Evolutionary conservation across 2,888 invertebrate genomes (phyloP), one percentile per base, ranked within the genome.

Genomic region (Tetragnatha montana): DNA sequence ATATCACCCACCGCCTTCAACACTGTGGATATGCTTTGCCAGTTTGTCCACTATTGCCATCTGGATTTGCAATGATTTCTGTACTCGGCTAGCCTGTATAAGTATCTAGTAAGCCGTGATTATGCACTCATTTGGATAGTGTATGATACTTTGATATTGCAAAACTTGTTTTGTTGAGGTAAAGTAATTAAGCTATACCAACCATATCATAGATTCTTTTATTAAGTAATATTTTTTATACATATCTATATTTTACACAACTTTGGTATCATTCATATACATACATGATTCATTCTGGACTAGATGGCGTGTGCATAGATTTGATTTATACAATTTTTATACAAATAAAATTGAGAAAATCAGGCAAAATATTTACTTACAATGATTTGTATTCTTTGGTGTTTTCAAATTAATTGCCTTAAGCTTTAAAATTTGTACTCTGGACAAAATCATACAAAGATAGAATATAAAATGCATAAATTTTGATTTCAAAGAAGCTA

Each of bases 311-410:
- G 73, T 82, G 74, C 82, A 82, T 82, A 82, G 78, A 17, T 50
- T 73, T 71, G 60, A 19, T 74, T 82, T 74, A 74, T 82, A 82
- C 51, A 74, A 50, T 74, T 82, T 71, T 17, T 82, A 82, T 74
- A 74, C 73, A 74, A 82, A 82, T 74, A 82, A 74, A 82, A 82
- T 60, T 35, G 73, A 21, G 22, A 14, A 17, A 35, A 51, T n/a
- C 21, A 71, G 81, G 50, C 47, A 49, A 71, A 82, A 82, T 82
- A 22, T 21, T 50, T 14, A 82, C 50, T 70, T 60, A 78, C 68
- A 78, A n/a, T 81, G 82, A 82, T 82, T 82, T 73, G 50, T 50
- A 76, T 76, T 82, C 82, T 82, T 82, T 82, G 82, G 82, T 82
- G 73, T 81, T 6, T 60, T 60, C 7, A 60, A 60, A 60, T 4